A percentile compares a stretch with the other conserved stretches of the same genome.
These are phyloP conservation scores for Drepana falcataria DNA, from an alignment of 2,888 invertebrate species.

Conservation along the genomic window DNA sequence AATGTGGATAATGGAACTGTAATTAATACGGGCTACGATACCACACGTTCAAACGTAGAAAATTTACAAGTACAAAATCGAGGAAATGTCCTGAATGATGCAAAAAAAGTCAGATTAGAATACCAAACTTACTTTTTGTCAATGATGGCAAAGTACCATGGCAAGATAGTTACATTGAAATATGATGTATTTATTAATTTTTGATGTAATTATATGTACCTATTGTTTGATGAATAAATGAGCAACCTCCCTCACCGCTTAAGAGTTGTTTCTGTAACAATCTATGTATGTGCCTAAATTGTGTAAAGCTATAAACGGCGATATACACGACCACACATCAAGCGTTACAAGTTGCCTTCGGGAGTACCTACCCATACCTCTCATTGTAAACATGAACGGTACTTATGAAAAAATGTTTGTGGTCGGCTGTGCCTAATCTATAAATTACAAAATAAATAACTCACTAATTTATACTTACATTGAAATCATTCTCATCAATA, in stretches of 20 bases:
- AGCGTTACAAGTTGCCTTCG: conserved; percentile 4
- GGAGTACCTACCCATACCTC: conserved; percentile 3
- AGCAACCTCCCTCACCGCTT: conserved; percentile 4
- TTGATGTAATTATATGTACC: conserved; percentile 5
- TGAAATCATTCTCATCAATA: conserved; percentile 6
- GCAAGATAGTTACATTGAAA: conserved; percentile 8
- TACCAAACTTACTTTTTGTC: conserved; percentile 13
- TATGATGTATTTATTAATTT: conserved; percentile 7
- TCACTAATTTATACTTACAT: conserved; percentile 5
- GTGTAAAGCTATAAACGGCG: conserved; percentile 5
- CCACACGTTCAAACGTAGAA: conserved; percentile 9
- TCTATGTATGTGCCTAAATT: neutral
- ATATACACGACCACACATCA: conserved; percentile 5
- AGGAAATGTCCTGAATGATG: conserved; percentile 10
- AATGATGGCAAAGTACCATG: neutral
- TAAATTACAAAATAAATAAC: conserved; percentile 3
- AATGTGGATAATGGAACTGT: conserved; percentile 8
- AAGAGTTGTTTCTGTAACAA: conserved; percentile 4
- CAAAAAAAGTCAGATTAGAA: conserved; percentile 6
- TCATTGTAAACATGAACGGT: conserved; percentile 4
- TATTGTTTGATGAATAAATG: conserved; percentile 5
- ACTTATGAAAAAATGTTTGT: neutral
- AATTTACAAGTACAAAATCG: conserved; percentile 11
- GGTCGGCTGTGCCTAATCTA: no score
- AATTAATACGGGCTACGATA: conserved; percentile 7